A percentile compares a stretch with the other conserved stretches of the same genome.
Conservation (phyloP, 2,888 invertebrate genomes). For the Tinea semifulvella region DNA sequence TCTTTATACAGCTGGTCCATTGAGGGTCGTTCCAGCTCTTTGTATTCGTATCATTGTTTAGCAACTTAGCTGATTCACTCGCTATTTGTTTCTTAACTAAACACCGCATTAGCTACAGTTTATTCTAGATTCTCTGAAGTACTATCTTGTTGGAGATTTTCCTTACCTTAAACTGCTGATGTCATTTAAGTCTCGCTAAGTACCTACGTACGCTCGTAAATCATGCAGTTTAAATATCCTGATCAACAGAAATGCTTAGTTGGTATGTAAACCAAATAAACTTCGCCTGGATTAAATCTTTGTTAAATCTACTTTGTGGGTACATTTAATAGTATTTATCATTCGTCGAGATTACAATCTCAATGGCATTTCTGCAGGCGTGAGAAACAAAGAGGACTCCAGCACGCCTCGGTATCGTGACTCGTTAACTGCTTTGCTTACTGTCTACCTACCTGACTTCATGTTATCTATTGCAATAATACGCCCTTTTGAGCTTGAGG, state of each 20-base stretch:
- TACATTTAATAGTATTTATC: slow-evolving; percentile 36
- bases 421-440: slow-evolving; percentile 29
- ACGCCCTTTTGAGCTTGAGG: slow-evolving; percentile 7
- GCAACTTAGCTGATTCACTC: slow-evolving; percentile 44
- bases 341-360: slow-evolving; percentile 42
- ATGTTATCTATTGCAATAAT: slow-evolving; percentile 11
- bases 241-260: no score
- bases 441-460: slow-evolving; percentile 18
- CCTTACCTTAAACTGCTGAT: slow-evolving; percentile 22
- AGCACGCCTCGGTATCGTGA: slow-evolving; percentile 34
- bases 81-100: slow-evolving; percentile 32
- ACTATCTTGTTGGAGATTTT: slow-evolving; percentile 17
- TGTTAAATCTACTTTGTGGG: background rate
- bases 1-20: slow-evolving; percentile 39
- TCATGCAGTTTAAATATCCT: no score
- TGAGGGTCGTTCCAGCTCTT: slow-evolving; percentile 34
- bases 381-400: slow-evolving; percentile 43
- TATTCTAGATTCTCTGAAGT: slow-evolving; percentile 20
- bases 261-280: no score
- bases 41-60: slow-evolving; percentile 28
- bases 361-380: slow-evolving; percentile 42
- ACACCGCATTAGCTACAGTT: slow-evolving; percentile 27
- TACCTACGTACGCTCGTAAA: no score
- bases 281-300: no score
- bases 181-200: no score